Percentiles rank a stretch among this genome's conserved stretches.
Evolutionary conservation across 2,888 invertebrate genomes (phyloP).

Genomic region (Parnassius glacialis): DNA sequence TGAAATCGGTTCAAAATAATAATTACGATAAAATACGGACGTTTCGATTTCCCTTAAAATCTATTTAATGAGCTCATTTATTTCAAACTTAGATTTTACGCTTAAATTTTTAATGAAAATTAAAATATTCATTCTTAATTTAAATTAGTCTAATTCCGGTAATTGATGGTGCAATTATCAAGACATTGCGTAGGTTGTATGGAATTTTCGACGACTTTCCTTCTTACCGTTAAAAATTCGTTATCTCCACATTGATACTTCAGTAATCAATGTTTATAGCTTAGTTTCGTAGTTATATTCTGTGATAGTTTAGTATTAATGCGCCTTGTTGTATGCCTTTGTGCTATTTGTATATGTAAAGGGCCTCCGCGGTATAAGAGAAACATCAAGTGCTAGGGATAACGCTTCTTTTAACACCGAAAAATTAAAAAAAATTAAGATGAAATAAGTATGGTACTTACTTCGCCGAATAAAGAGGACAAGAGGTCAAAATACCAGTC

Average conservation of each 20-base stretch:
- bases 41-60: neutral
- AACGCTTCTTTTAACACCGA: no score
- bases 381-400: no score
- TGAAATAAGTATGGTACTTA: no score
- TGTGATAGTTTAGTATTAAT: no score
- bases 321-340: no score
- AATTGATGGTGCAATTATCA: conserved; percentile 22
- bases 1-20: neutral
- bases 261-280: no score
- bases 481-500: no score
- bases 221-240: conserved; percentile 9
- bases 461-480: no score
- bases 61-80: conserved; percentile 5
- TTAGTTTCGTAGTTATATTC: no score
- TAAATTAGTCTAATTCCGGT: conserved; percentile 25
- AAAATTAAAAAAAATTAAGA: no score
- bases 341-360: no score
- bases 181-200: conserved; percentile 12
- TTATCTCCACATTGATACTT: conserved; percentile 1
- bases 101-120: conserved; percentile 18
- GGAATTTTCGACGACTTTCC: conserved; percentile 18
- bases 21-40: neutral
- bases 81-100: conserved; percentile 3
- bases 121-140: conserved; percentile 17
- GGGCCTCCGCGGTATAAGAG: no score